A percentile compares a stretch with the other conserved stretches of the same genome.
phyloP scores from a whole-genome alignment of 2,888 invertebrate species.

The Craniophora ligustri region DNA sequence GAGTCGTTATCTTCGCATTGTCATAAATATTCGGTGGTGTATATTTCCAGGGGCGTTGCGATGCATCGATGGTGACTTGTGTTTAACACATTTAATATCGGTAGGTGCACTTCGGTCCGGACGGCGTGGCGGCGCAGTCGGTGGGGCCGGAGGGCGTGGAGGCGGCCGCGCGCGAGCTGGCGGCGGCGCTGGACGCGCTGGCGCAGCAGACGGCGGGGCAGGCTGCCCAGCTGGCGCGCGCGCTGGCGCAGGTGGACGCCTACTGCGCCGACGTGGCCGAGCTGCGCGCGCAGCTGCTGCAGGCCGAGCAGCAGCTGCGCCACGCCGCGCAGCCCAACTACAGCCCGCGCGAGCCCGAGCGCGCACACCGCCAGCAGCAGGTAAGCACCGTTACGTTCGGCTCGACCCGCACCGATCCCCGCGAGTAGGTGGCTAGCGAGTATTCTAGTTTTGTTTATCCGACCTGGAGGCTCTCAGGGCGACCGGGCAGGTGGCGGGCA shows the following conservation, averaged over 20 bases:
- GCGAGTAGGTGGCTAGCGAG: conserved; percentile 75
- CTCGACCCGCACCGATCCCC: conserved; percentile 61
- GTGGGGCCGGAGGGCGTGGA: conserved; percentile 93
- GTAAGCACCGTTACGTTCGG: conserved; percentile 88
- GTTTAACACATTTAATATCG: conserved; percentile 10
- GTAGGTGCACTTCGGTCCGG: conserved; percentile 96
- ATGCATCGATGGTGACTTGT: background rate
- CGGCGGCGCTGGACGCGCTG: conserved; percentile 93
- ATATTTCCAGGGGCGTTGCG: conserved; percentile 10
- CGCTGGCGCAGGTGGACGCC: conserved; percentile 95
- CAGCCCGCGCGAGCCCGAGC: conserved; percentile 94
- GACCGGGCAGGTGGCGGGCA: conserved; percentile 65
- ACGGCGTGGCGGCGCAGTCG: conserved; percentile 91
- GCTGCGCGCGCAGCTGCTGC: conserved; percentile 94
- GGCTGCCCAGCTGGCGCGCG: conserved; percentile 91
- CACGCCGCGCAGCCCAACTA: conserved; percentile 95
- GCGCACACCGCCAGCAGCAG: conserved; percentile 95
- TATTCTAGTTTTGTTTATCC: conserved; percentile 80
- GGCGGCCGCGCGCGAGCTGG: conserved; percentile 90
- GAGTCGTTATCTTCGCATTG: conserved; percentile 64
- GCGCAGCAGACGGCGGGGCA: conserved; percentile 90
- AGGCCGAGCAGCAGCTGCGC: conserved; percentile 96
- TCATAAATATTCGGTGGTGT: background rate
- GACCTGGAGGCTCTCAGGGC: conserved; percentile 66
- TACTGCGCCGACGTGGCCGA: conserved; percentile 96